Conservation (phyloP, 2,113 vertebrate genomes). For the Salvator merianae region DNA sequence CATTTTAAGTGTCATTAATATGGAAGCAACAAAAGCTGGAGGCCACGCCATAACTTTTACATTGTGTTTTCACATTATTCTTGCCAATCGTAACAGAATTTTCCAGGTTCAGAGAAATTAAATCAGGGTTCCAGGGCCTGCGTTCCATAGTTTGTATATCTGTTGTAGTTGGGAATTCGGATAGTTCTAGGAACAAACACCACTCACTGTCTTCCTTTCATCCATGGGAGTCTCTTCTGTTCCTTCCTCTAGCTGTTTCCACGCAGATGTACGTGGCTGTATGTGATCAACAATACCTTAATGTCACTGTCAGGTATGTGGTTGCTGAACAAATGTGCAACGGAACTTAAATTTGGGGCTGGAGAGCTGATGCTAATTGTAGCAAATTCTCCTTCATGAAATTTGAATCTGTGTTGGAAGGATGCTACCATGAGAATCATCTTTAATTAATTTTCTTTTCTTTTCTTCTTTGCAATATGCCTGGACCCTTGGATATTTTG, state of each 20-base stretch:
- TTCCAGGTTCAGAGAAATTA: background rate
- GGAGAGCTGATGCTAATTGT: rapidly evolving
- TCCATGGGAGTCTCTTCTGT: background rate
- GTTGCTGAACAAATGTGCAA: rapidly evolving
- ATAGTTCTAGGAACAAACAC: background rate
- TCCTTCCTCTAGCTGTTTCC: conserved; percentile 86
- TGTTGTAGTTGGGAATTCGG: background rate
- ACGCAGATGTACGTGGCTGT: conserved; percentile 94
- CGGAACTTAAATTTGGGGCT: rapidly evolving
- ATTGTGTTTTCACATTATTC: no score
- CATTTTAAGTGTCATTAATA: background rate
- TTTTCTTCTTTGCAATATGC: conserved; percentile 62
- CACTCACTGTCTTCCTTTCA: background rate
- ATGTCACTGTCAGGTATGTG: conserved; percentile 96
- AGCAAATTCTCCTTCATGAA: background rate
- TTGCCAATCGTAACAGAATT: no score
- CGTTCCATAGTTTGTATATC: background rate
- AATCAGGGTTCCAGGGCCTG: background rate
- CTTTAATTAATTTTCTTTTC: conserved; percentile 18
- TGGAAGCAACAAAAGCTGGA: no score
- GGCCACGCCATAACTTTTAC: no score
- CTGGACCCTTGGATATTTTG: conserved; percentile 71
- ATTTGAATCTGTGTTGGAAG: background rate
- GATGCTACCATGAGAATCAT: background rate
- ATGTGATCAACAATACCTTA: conserved; percentile 97